Evolutionary conservation across 2,797 vertebrate genomes (phyloP).

Genomic region (Gymnodraco acuticeps): DNA sequence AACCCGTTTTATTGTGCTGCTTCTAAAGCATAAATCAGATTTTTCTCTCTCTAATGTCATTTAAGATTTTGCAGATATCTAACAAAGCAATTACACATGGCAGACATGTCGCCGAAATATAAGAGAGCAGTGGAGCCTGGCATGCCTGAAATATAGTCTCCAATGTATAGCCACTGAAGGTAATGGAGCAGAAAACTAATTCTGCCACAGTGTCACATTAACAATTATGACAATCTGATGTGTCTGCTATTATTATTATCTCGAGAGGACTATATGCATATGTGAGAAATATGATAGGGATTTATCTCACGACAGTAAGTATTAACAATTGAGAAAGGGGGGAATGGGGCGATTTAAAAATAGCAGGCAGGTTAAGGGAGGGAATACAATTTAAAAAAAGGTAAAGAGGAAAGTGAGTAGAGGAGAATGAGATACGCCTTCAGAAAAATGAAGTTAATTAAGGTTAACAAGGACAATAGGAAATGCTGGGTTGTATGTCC

Average conservation of each 20-base stretch:
- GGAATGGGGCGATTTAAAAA: conserved; percentile 12
- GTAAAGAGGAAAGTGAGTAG: conserved; percentile 4
- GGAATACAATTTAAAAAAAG: not conserved
- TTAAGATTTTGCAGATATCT: conserved; percentile 59
- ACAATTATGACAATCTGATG: conserved; percentile 74
- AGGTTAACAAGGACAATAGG: conserved; percentile 30
- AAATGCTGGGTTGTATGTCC: not conserved
- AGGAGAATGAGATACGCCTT: not conserved
- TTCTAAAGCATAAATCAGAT: conserved; percentile 44
- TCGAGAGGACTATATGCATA: conserved; percentile 54
- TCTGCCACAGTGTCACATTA: conserved; percentile 54
- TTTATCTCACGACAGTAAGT: conserved; percentile 31
- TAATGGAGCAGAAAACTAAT: conserved; percentile 77
- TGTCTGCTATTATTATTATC: conserved; percentile 59
- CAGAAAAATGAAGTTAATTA: conserved; percentile 43
- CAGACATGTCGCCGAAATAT: conserved; percentile 52
- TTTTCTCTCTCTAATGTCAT: conserved; percentile 51
- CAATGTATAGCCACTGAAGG: conserved; percentile 43
- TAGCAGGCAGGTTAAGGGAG: not conserved
- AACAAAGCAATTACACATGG: conserved; percentile 69
- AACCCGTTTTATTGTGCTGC: conserved; percentile 35
- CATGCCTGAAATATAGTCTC: conserved; percentile 45
- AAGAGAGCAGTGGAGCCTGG: conserved; percentile 52
- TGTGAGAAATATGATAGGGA: conserved; percentile 49
- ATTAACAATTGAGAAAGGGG: conserved; percentile 15